Percentiles rank a stretch among this genome's conserved stretches.
phyloP scores from a whole-genome alignment of 2,888 invertebrate species.

The Diaprepes abbreviatus region DNA sequence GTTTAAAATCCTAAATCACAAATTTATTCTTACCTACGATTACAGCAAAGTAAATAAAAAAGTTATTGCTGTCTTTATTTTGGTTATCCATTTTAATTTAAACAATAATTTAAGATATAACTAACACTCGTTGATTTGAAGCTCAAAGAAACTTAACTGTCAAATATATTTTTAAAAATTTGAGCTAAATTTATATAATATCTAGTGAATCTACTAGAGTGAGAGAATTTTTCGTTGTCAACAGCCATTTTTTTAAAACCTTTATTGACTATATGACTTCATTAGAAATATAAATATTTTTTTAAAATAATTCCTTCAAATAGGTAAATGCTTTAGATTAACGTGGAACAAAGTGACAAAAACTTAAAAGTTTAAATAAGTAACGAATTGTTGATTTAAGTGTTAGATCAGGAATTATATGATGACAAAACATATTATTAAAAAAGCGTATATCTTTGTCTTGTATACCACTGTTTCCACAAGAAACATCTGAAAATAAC shows the following conservation, averaged over 20 bases:
- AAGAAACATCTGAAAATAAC: too few relatives aligned
- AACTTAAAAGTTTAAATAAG: neutral
- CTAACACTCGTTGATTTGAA: constrained; percentile 16
- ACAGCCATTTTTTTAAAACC: neutral
- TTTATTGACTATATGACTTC: too few relatives aligned
- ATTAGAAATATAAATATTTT: neutral
- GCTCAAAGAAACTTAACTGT: constrained; percentile 26
- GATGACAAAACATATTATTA: neutral
- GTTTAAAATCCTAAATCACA: too few relatives aligned
- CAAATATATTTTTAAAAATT: neutral
- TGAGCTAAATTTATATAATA: neutral
- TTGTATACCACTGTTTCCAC: neutral
- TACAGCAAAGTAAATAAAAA: constrained; percentile 36
- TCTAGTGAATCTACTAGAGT: neutral
- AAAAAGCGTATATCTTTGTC: too few relatives aligned
- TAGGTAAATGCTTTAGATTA: neutral
- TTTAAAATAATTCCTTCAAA: constrained; percentile 8
- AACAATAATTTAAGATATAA: too few relatives aligned
- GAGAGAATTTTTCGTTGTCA: neutral
- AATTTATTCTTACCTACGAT: constrained; percentile 29
- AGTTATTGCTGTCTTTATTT: neutral
- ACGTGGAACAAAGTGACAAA: neutral
- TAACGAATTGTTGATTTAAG: constrained; percentile 9
- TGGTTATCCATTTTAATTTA: neutral
- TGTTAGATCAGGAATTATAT: neutral